Percentiles rank a stretch among this genome's conserved stretches.
Evolutionary conservation across 1,140 invertebrate genomes (phyloP).

Genomic region (Anoplolepis gracilipes): DNA sequence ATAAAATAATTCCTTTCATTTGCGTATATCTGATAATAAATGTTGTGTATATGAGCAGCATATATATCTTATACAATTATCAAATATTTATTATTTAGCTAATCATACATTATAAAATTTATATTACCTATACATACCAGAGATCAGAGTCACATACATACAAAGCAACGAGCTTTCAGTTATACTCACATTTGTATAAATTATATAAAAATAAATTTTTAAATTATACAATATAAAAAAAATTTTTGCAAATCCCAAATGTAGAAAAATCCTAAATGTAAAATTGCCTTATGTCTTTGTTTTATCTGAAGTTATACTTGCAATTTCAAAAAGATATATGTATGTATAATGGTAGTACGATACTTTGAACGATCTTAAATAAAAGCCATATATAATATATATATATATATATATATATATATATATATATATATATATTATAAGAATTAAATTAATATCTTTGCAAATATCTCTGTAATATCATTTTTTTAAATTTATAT

Average conservation of each 20-base stretch:
- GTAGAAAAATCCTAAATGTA: neutral
- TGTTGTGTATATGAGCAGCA: slow-evolving; percentile 39
- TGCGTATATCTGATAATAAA: slow-evolving; percentile 10
- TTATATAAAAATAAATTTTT: neutral
- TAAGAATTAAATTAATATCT: slow-evolving; percentile 7
- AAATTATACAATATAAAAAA: neutral
- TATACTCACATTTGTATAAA: slow-evolving; percentile 19
- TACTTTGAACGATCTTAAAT: slow-evolving; percentile 20
- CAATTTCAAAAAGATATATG: slow-evolving; percentile 8
- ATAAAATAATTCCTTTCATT: slow-evolving; percentile 36
- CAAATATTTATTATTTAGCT: slow-evolving; percentile 29
- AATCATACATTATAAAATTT: slow-evolving; percentile 37
- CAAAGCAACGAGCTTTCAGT: neutral
- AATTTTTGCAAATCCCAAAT: neutral
- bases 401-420: too few relatives aligned
- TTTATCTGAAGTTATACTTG: neutral
- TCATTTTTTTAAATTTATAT: slow-evolving; percentile 13
- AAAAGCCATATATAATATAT: neutral
- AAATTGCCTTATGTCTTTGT: neutral
- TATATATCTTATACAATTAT: slow-evolving; percentile 21
- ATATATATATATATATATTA: too few relatives aligned
- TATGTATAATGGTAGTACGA: slow-evolving; percentile 49
- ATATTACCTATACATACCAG: slow-evolving; percentile 13
- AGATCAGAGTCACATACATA: neutral
- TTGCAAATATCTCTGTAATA: neutral